Evolutionary conservation across 2,113 vertebrate genomes (phyloP), one percentile per base, ranked within the genome.

Genomic region (Amazona guildingii): DNA sequence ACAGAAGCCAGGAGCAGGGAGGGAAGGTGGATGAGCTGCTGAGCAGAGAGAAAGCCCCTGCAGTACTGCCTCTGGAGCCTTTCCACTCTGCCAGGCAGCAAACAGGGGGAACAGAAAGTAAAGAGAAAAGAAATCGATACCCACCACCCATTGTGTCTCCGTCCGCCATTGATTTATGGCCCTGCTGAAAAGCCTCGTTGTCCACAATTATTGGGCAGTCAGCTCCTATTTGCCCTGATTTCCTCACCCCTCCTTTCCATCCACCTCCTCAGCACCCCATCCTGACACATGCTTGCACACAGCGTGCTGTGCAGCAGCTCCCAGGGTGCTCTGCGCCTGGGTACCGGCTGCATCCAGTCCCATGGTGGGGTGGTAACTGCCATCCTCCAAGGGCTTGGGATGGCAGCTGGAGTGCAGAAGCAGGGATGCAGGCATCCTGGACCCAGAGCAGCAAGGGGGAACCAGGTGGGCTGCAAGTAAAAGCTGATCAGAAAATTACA

Each of bases 161-260:
- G 72, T 92, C 73, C 95, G 52, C 92, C 93, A 92, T 90, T 96
- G 97, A 97, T 97, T 97, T 95, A 97, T 94, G 86, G 83, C 88
- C 75, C 75, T 89, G 83, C 88, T 93, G 94, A 90, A 96, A 91
- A 94, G 88, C 78, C 90, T 91, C 79, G 64, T 21, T 92, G 78
- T 88, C 95, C 84, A 83, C 94, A 95, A 76, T 96, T 96, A 96
- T 28, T 74, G 70, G 88, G 72, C 76, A 90, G 78, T 95, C 92
- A 97, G 92, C 75, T 97, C 78, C 83, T 25, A 83, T 96, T 95
- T 95, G 83, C 83, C 8, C 1, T 20, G 77, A 76, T 88, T 54
- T 64, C 80, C 62, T 52, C 2, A 0, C 18, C 27, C n/a, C 39
- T 84, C 69, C 72, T 64, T 70, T 19, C 23, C 79, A 33, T 20